Percentiles rank a stretch among this genome's conserved stretches.
phyloP scores from a whole-genome alignment of 2,113 vertebrate species.

The Notechis scutatus region DNA sequence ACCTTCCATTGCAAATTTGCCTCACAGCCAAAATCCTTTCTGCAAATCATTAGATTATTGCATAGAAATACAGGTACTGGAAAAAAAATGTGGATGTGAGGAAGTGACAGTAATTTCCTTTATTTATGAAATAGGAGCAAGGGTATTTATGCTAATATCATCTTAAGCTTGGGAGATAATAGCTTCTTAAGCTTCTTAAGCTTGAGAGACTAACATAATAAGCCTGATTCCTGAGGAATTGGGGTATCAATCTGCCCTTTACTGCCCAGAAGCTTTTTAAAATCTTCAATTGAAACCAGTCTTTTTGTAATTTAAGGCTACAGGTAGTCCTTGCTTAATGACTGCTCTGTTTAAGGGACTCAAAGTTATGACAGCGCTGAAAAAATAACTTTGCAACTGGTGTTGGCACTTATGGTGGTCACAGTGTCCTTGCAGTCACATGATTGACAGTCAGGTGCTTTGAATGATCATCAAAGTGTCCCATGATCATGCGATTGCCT shows the following conservation, averaged over 20 bases:
- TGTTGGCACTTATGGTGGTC: neutral
- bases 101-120: neutral
- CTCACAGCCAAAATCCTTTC: neutral
- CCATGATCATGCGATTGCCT: neutral
- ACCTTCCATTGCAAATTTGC: neutral
- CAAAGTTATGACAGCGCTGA: neutral
- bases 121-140: neutral
- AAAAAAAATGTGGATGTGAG: neutral
- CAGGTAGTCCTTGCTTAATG: neutral
- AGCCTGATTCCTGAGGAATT: neutral
- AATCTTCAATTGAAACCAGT: neutral
- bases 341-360: neutral
- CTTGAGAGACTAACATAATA: neutral
- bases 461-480: neutral
- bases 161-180: no score
- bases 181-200: neutral
- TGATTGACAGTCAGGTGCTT: neutral
- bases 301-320: neutral
- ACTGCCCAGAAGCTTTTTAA: neutral
- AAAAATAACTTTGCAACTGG: neutral
- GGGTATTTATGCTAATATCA: neutral
- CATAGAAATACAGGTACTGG: neutral
- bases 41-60: neutral
- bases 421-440: neutral
- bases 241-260: neutral